Evolutionary conservation across 2,888 invertebrate genomes (phyloP).

Genomic region (Hipparchia sbordonii): DNA sequence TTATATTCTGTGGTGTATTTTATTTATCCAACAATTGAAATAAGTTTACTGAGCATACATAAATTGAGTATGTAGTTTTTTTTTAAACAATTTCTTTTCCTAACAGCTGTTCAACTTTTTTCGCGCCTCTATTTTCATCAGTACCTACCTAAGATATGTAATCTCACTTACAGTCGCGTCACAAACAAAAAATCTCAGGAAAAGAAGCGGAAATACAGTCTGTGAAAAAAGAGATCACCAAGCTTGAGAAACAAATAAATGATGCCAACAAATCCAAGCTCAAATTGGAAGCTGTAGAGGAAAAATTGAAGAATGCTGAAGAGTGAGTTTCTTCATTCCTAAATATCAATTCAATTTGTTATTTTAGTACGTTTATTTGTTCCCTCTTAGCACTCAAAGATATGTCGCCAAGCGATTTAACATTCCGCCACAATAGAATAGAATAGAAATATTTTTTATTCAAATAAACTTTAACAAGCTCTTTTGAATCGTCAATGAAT

Average conservation of each 20-base stretch:
- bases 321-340: slow-evolving; percentile 57
- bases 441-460: no score
- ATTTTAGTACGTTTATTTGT: neutral
- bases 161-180: slow-evolving; percentile 71
- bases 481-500: no score
- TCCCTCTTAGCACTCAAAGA: neutral
- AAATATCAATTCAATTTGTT: neutral
- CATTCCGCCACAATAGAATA: no score
- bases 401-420: neutral
- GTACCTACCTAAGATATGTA: neutral
- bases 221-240: slow-evolving; percentile 80
- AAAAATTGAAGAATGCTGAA: slow-evolving; percentile 71
- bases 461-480: no score
- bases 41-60: no score
- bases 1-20: no score
- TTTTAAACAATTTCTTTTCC: no score
- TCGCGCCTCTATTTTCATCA: no score
- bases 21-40: no score
- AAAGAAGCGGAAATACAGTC: slow-evolving; percentile 83
- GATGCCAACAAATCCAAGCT: slow-evolving; percentile 84
- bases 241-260: slow-evolving; percentile 81
- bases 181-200: slow-evolving; percentile 85
- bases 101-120: no score
- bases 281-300: slow-evolving; percentile 77
- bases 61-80: no score